Evolutionary conservation across 2,113 vertebrate genomes (phyloP).

Genomic region (Aythya baeri): DNA sequence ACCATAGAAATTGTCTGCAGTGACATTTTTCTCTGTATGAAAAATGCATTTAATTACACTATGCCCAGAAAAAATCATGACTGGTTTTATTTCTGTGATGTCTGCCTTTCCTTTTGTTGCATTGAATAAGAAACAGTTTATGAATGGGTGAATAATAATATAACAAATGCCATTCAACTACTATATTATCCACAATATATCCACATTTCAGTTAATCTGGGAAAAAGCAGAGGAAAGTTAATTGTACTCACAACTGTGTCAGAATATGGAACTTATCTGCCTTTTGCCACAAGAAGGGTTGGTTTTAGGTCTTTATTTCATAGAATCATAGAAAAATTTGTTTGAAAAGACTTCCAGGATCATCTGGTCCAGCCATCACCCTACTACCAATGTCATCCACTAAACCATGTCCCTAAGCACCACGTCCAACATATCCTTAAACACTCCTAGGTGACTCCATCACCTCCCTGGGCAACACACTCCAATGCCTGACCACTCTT

Average conservation of each 20-base stretch:
- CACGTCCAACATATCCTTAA: too few relatives aligned
- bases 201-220: neutral
- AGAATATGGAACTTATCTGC: neutral
- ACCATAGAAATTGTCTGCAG: neutral
- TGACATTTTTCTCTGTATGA: neutral
- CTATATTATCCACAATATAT: neutral
- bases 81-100: neutral
- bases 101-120: neutral
- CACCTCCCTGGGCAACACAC: too few relatives aligned
- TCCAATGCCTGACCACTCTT: too few relatives aligned
- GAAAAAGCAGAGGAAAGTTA: neutral
- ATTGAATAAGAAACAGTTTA: neutral
- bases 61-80: neutral
- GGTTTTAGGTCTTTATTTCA: neutral
- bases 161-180: neutral
- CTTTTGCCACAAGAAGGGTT: neutral
- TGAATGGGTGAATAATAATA: neutral
- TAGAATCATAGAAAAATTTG: too few relatives aligned
- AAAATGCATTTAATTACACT: neutral
- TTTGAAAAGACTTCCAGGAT: too few relatives aligned
- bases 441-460: too few relatives aligned
- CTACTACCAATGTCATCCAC: too few relatives aligned
- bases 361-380: too few relatives aligned
- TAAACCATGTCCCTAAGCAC: too few relatives aligned
- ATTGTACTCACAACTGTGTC: neutral